Evolutionary conservation across 2,888 invertebrate genomes (phyloP).

Genomic region (Exocentrus adspersus): DNA sequence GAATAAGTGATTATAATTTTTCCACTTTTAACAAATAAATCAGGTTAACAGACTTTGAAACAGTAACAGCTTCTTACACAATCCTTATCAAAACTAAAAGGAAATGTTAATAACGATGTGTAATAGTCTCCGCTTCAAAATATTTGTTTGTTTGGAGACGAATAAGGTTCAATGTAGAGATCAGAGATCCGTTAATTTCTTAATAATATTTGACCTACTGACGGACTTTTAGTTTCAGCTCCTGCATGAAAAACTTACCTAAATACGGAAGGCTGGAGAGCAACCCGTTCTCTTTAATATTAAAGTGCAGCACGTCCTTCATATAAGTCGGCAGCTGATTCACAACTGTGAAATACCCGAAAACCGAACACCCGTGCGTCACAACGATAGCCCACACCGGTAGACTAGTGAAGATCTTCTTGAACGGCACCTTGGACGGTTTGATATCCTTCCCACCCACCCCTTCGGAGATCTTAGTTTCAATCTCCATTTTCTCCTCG

Average conservation of each 20-base stretch:
- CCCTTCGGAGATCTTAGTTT: slow-evolving; percentile 71
- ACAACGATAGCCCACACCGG: slow-evolving; percentile 89
- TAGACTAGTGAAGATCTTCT: slow-evolving; percentile 71
- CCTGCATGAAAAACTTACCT: slow-evolving; percentile 64
- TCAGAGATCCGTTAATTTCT: too few relatives aligned
- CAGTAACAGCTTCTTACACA: background rate
- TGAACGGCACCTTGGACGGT: slow-evolving; percentile 77
- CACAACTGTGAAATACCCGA: slow-evolving; percentile 88
- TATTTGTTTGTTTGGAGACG: background rate
- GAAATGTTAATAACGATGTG: too few relatives aligned
- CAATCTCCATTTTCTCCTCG: slow-evolving; percentile 74
- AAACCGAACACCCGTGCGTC: slow-evolving; percentile 85
- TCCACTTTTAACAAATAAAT: slow-evolving; percentile 3
- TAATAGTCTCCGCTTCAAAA: too few relatives aligned
- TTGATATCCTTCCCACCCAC: slow-evolving; percentile 53
- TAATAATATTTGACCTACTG: too few relatives aligned
- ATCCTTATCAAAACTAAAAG: background rate
- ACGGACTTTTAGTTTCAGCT: background rate
- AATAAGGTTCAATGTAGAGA: too few relatives aligned
- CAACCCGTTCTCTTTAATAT: slow-evolving; percentile 87
- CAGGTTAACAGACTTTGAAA: slow-evolving; percentile 10
- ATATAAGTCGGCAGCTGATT: slow-evolving; percentile 89
- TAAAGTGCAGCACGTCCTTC: slow-evolving; percentile 79
- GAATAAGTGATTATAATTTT: too few relatives aligned
- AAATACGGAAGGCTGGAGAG: slow-evolving; percentile 87